These are phyloP conservation scores for Thamnophis elegans DNA, from an alignment of 2,797 vertebrate genomes.

Conservation along the genomic window DNA sequence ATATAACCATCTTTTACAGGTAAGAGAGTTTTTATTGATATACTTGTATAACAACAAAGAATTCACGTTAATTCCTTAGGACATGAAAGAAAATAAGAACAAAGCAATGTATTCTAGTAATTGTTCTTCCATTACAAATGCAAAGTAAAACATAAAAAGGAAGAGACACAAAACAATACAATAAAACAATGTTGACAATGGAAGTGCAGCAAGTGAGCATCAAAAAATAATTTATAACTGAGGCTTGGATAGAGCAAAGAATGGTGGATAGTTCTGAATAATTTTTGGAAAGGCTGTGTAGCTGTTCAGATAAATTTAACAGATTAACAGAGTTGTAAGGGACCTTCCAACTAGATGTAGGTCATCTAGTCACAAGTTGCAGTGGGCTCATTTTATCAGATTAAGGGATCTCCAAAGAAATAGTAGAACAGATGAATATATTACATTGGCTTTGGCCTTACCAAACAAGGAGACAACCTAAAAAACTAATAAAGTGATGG, in stretches of 20 bases:
- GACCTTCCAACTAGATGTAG: too few species aligned
- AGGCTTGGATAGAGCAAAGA: not conserved
- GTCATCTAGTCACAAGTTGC: not conserved
- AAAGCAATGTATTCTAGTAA: not conserved
- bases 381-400: not conserved
- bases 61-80: not conserved
- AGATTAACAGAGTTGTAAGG: too few species aligned
- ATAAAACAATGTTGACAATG: not conserved
- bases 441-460: not conserved
- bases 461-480: not conserved
- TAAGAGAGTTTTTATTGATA: not conserved
- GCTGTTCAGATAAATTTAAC: not conserved
- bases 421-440: not conserved
- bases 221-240: not conserved
- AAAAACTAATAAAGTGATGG: not conserved
- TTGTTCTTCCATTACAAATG: not conserved
- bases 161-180: not conserved
- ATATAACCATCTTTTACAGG: not conserved
- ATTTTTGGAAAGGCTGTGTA: not conserved
- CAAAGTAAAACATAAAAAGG: not conserved
- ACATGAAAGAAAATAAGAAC: not conserved
- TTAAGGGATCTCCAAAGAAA: not conserved
- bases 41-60: not conserved
- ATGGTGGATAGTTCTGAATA: not conserved
- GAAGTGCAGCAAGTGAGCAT: not conserved